Evolutionary conservation across 64 coral and sea anemone species (phyloP), one percentile per base, ranked within the genome.

Genomic region (Orbicella faveolata): DNA sequence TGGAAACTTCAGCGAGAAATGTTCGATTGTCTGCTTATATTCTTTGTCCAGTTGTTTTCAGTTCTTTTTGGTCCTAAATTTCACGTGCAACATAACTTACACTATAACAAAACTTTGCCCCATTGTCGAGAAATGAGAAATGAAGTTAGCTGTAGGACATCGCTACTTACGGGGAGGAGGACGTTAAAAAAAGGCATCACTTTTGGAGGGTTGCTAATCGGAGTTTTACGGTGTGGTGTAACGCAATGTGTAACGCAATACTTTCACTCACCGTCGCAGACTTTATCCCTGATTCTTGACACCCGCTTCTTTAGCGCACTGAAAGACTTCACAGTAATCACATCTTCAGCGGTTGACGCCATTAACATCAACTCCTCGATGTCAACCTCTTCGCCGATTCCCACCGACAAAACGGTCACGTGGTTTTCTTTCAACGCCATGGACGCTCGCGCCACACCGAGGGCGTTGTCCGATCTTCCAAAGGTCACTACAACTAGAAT

Each of bases 311-410:
- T 74, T 44, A 93, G 67, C 34, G 57, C 77, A 79, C 54, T 80
- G 67, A 93, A 88, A 13, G 85, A 81, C 5, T 21, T 93, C 6
- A 88, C 77, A 16, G 77, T 63, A 88, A 88, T 93, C 2, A 93
- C 66, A 8, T 88, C 67, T n/a, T 62, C 48, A 13, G 61, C 35
- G 67, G 51, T 65, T 0, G 91, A 93, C 36, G 91, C 91, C 21
- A 93, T 93, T 15, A 84, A 73, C 13, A 79, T 21, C 34, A 93
- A 57, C 66, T 93, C 91, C 23, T 88, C 70, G 25, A 73, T 66
- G 69, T 93, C 87, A 4, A 93, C 77, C 41, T 93, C 77, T 20
- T 88, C n/a, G 25, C 91, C 91, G 30, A 93, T 87, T 54, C 85
- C 91, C 18, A 93, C 91, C 9, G 79, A 86, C 34, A 93, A 54